phyloP scores from a whole-genome alignment of 2,113 vertebrate genomes.

The Cynopterus brachyotis region DNA sequence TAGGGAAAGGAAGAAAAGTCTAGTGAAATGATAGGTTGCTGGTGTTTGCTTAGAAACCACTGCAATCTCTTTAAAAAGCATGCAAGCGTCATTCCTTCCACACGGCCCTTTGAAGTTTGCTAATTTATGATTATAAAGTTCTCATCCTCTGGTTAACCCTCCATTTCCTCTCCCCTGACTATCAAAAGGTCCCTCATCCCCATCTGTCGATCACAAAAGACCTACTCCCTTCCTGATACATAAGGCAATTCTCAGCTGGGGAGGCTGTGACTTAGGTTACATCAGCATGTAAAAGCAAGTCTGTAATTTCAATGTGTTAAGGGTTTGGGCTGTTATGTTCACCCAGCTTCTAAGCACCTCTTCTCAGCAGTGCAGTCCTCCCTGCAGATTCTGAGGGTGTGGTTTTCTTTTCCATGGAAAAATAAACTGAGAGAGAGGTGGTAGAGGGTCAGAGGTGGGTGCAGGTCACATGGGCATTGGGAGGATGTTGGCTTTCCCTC shows the following conservation, averaged over 20 bases:
- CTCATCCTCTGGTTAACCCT: background rate
- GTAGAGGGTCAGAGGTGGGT: background rate
- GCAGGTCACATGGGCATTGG: background rate
- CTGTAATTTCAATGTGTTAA: background rate
- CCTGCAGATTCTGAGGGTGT: background rate
- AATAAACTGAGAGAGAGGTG: background rate
- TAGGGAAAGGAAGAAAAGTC: background rate
- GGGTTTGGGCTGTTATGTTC: background rate
- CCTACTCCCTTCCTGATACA: background rate
- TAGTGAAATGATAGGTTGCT: background rate
- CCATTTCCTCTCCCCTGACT: background rate
- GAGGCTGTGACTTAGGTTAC: fast-evolving
- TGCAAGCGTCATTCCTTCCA: background rate
- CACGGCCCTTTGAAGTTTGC: background rate
- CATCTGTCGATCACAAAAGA: background rate
- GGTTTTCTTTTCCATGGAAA: background rate
- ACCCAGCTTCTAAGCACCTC: background rate
- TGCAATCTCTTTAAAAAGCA: background rate
- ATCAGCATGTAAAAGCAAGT: background rate
- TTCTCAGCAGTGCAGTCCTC: background rate
- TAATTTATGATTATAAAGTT: background rate
- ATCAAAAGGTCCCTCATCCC: background rate
- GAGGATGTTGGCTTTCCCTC: background rate
- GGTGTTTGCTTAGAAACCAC: background rate
- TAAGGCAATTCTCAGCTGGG: background rate